Evolutionary conservation across 2,113 vertebrate genomes (phyloP).

Genomic region (Toxostoma redivivum): DNA sequence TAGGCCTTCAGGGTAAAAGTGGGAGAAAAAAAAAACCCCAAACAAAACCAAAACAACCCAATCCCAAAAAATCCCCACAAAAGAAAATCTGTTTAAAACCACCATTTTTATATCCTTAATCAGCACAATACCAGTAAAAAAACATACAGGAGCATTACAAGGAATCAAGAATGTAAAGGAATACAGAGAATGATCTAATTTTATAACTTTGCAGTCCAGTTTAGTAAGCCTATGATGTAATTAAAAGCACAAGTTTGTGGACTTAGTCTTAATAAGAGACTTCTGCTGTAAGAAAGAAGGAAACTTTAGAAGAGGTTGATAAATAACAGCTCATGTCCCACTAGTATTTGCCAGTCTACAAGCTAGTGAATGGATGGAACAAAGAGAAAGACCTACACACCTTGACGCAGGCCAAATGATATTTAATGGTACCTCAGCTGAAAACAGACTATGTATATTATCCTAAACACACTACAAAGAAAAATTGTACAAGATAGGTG

Average conservation of each 20-base stretch:
- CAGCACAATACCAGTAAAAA: neutral
- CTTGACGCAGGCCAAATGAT: neutral
- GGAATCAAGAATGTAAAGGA: neutral
- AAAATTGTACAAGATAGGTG: neutral
- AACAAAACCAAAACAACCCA: neutral
- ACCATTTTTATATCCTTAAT: neutral
- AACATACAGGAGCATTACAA: accelerated
- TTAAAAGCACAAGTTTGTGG: neutral
- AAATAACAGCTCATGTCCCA: neutral
- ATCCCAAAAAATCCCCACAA: neutral
- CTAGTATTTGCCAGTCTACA: neutral
- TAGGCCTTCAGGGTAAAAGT: neutral
- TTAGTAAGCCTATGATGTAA: neutral
- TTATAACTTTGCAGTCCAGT: neutral
- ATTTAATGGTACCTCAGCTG: neutral
- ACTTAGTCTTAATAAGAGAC: neutral
- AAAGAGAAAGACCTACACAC: neutral
- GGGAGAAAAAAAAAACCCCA: neutral
- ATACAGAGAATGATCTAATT: neutral
- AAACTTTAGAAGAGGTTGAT: neutral
- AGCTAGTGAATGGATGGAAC: neutral
- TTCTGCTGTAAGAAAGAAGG: neutral
- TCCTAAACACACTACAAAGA: neutral
- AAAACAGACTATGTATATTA: neutral
- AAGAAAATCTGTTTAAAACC: neutral